Conservation (phyloP, 2,888 invertebrate species). For the Ophioninae sp. region DNA sequence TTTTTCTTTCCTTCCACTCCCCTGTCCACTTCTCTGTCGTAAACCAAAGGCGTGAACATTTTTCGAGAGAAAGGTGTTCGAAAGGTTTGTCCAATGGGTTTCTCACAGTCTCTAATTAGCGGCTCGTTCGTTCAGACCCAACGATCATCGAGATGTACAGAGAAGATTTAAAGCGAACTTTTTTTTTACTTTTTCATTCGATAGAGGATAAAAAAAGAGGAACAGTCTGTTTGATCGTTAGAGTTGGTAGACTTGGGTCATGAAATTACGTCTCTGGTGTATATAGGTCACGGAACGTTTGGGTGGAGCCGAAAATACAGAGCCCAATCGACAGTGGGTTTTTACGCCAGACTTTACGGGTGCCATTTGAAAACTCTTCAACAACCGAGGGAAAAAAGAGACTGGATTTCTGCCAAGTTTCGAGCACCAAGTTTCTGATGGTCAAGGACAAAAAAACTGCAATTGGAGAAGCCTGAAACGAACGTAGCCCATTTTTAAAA, state of each 20-base stretch:
- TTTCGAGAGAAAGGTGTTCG: conserved; percentile 48
- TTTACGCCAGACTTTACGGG: conserved; percentile 30
- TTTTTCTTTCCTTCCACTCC: neutral
- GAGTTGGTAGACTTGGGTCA: conserved; percentile 22
- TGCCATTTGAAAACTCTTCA: conserved; percentile 29
- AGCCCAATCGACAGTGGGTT: conserved; percentile 26
- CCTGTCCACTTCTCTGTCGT: conserved; percentile 15
- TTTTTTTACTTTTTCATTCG: conserved; percentile 21
- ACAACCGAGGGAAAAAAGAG: conserved; percentile 8
- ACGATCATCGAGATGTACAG: conserved; percentile 38
- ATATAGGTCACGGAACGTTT: conserved; percentile 25
- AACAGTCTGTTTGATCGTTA: conserved; percentile 42
- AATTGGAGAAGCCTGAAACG: conserved; percentile 25
- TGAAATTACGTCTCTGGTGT: conserved; percentile 7
- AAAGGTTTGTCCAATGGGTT: conserved; percentile 53
- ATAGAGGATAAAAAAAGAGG: conserved; percentile 32
- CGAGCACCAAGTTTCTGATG: conserved; percentile 4
- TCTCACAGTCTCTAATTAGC: conserved; percentile 56
- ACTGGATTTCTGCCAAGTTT: conserved; percentile 43
- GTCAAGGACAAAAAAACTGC: conserved; percentile 45
- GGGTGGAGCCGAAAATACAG: conserved; percentile 17
- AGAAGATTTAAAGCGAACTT: conserved; percentile 45
- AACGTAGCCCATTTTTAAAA: conserved; percentile 23
- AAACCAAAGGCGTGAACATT: conserved; percentile 39
- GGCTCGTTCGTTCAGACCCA: conserved; percentile 46